phyloP scores from a whole-genome alignment of 2,888 invertebrate species.

The Ecliptopera silaceata region DNA sequence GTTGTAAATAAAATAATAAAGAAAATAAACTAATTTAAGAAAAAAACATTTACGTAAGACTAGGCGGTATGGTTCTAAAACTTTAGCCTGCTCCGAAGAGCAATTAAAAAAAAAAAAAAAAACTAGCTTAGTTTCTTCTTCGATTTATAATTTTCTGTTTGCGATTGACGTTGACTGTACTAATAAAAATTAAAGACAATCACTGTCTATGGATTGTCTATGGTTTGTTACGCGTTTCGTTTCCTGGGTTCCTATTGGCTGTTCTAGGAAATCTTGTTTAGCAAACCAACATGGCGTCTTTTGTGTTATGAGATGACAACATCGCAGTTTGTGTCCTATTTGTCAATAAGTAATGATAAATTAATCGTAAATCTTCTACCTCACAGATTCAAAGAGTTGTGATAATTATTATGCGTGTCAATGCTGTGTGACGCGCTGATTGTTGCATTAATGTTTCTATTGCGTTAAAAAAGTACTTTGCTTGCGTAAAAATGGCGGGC shows the following conservation, averaged over 20 bases:
- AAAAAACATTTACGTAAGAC: too few species aligned
- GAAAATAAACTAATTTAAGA: too few species aligned
- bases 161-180: background rate
- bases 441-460: constrained; percentile 46
- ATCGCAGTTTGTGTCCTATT: constrained; percentile 80
- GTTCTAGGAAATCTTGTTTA: constrained; percentile 30
- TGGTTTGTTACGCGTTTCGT: constrained; percentile 35
- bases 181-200: background rate
- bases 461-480: constrained; percentile 72
- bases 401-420: constrained; percentile 54
- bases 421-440: constrained; percentile 49
- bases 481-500: constrained; percentile 82
- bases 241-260: constrained; percentile 36
- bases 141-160: background rate
- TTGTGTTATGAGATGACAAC: constrained; percentile 83
- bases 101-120: too few species aligned
- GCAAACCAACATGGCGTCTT: constrained; percentile 78
- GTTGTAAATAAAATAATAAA: too few species aligned
- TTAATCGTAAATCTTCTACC: constrained; percentile 63
- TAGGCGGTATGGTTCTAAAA: too few species aligned
- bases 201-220: constrained; percentile 33
- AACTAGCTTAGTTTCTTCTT: too few species aligned
- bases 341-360: constrained; percentile 65
- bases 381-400: constrained; percentile 68
- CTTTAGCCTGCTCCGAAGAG: too few species aligned